phyloP scores from a whole-genome alignment of 2,888 invertebrate genomes.

The Malachius bipustulatus region DNA sequence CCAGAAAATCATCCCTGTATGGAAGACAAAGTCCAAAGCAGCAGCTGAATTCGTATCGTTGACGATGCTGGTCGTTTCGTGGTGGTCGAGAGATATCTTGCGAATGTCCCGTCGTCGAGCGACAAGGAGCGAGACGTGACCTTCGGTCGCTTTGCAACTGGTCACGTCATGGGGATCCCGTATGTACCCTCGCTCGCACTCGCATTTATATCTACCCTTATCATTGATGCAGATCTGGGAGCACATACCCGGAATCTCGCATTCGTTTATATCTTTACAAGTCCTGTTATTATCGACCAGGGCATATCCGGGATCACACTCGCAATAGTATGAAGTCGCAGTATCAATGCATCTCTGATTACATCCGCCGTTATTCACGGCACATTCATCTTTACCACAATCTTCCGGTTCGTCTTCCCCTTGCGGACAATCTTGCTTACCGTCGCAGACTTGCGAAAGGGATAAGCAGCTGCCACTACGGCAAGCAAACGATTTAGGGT shows the following conservation, averaged over 20 bases:
- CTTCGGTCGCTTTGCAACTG: constrained; percentile 80
- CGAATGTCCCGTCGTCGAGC: constrained; percentile 83
- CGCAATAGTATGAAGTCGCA: constrained; percentile 43
- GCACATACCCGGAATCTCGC: constrained; percentile 79
- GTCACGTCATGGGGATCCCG: constrained; percentile 74
- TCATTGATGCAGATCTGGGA: constrained; percentile 89
- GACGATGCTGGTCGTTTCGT: constrained; percentile 86
- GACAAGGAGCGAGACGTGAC: constrained; percentile 80
- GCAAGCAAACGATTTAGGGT: neutral
- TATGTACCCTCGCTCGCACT: constrained; percentile 78
- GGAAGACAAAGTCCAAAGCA: constrained; percentile 87
- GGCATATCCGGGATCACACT: constrained; percentile 41
- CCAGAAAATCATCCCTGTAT: constrained; percentile 94
- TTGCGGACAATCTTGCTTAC: neutral
- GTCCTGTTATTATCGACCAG: constrained; percentile 29
- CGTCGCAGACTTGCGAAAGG: constrained; percentile 1
- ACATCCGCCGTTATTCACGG: constrained; percentile 41
- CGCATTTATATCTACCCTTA: constrained; percentile 85
- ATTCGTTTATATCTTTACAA: constrained; percentile 79
- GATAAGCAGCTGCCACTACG: neutral
- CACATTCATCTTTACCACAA: constrained; percentile 22
- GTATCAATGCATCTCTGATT: constrained; percentile 43
- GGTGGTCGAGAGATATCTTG: constrained; percentile 81
- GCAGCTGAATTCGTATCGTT: constrained; percentile 86
- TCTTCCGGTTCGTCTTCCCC: neutral